Percentiles rank a stretch among this genome's conserved stretches.
These are phyloP conservation scores for Thalassarche chlororhynchos DNA, from an alignment of 2,113 vertebrate genomes.

Conservation along the genomic window DNA sequence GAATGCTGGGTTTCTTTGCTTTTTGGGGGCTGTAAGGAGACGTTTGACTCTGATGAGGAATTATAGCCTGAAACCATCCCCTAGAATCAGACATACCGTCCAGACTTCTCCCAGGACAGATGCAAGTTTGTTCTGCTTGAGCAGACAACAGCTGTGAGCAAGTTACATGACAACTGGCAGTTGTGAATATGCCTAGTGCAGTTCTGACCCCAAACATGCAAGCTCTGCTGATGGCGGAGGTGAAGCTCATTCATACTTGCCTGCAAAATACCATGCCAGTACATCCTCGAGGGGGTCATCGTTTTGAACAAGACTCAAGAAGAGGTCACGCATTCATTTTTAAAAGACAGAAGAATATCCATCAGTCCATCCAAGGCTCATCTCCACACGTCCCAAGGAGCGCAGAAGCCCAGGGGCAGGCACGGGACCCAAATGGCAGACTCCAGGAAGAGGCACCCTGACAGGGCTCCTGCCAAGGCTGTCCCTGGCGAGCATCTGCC, in stretches of 20 bases:
- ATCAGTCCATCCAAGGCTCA: neutral
- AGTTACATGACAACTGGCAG: accelerated
- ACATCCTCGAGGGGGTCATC: accelerated
- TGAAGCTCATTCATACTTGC: neutral
- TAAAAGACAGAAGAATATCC: neutral
- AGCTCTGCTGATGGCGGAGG: neutral
- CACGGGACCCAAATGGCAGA: neutral
- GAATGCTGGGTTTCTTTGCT: neutral
- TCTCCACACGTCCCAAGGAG: neutral
- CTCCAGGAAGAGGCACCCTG: neutral
- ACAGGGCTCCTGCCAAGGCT: neutral
- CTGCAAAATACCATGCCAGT: neutral
- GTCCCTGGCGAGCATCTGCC: neutral
- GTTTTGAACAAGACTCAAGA: neutral
- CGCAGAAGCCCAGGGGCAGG: neutral
- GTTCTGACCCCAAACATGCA: neutral
- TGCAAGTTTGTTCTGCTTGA: neutral
- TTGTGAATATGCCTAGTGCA: neutral
- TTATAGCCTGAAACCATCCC: neutral
- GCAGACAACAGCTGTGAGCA: neutral
- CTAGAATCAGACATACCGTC: neutral
- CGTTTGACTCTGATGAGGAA: neutral
- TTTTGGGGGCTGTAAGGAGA: neutral
- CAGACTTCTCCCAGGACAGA: neutral
- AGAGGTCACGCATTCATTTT: neutral